Evolutionary conservation across 2,797 vertebrate genomes (phyloP).

Genomic region (Bradypodion pumilum): DNA sequence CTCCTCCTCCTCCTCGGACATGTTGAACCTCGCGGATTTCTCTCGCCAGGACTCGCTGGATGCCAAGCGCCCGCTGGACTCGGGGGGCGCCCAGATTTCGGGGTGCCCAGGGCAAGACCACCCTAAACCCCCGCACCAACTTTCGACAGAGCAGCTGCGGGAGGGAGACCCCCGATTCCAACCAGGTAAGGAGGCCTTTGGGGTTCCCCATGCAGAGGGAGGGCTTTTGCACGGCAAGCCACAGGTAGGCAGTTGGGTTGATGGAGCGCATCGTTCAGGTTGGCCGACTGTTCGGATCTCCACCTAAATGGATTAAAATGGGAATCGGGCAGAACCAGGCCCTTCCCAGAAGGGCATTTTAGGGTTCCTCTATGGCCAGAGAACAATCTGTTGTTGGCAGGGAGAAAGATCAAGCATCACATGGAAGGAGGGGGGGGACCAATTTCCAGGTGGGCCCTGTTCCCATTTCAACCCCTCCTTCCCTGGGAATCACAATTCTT

Average conservation of each 20-base stretch:
- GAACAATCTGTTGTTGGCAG: no score
- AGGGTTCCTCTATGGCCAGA: not conserved
- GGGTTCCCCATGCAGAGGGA: no score
- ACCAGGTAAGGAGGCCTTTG: slow-evolving; percentile 78
- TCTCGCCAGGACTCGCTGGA: slow-evolving; percentile 89
- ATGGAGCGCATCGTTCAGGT: no score
- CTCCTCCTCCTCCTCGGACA: slow-evolving; percentile 35
- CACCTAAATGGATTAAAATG: no score
- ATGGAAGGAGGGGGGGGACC: not conserved
- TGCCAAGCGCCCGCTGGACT: slow-evolving; percentile 83
- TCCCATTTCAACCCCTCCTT: not conserved
- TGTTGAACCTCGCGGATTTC: slow-evolving; percentile 93
- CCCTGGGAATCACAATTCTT: no score
- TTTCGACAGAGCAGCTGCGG: slow-evolving; percentile 79
- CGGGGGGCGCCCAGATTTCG: slow-evolving; percentile 78
- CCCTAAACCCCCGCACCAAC: slow-evolving; percentile 62
- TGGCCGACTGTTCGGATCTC: no score
- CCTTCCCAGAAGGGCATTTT: not conserved
- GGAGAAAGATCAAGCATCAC: no score
- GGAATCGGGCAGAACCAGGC: no score
- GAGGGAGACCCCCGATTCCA: slow-evolving; percentile 82
- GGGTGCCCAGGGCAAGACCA: slow-evolving; percentile 5
- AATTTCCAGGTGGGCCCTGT: no score
- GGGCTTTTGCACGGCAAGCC: no score
- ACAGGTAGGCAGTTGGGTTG: no score